Conservation (phyloP, 2,113 vertebrate species). For the Proterorhinus semilunaris region DNA sequence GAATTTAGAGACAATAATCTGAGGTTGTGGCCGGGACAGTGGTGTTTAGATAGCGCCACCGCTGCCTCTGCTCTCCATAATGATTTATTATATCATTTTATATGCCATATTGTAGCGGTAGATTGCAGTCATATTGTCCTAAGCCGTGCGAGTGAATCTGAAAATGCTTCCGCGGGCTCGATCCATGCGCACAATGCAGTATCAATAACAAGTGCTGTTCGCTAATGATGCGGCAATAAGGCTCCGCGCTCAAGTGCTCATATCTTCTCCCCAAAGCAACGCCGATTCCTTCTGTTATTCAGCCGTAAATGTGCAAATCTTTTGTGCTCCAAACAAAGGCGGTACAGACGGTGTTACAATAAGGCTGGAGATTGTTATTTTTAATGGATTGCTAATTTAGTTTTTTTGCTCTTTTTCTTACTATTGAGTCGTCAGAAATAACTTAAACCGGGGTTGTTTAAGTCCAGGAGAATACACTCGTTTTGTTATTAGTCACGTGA, state of each 20-base stretch:
- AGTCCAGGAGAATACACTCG: too few species aligned
- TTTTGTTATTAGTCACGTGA: too few species aligned
- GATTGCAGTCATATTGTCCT: conserved; percentile 52
- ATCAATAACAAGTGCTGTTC: conserved; percentile 29
- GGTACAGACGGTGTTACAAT: background rate
- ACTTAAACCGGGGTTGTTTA: too few species aligned
- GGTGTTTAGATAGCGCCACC: conserved; percentile 52
- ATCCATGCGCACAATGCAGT: conserved; percentile 28
- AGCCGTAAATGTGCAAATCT: background rate
- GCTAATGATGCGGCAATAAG: conserved; percentile 16
- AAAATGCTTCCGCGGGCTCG: conserved; percentile 36
- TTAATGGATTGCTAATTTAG: too few species aligned
- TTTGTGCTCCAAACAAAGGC: background rate
- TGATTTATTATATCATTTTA: conserved; percentile 70
- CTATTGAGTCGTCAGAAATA: background rate
- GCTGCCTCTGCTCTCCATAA: conserved; percentile 49
- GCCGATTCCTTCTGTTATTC: background rate
- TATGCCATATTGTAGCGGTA: conserved; percentile 52
- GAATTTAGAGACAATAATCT: conserved; percentile 73
- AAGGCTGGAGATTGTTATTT: background rate
- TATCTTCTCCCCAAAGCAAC: background rate
- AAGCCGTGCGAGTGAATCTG: conserved; percentile 30
- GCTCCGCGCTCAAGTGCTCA: background rate
- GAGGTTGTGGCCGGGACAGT: conserved; percentile 62
- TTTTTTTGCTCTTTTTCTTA: background rate